Evolutionary conservation across 2,113 vertebrate species (phyloP).

Genomic region (Xiphophorus couchianus): DNA sequence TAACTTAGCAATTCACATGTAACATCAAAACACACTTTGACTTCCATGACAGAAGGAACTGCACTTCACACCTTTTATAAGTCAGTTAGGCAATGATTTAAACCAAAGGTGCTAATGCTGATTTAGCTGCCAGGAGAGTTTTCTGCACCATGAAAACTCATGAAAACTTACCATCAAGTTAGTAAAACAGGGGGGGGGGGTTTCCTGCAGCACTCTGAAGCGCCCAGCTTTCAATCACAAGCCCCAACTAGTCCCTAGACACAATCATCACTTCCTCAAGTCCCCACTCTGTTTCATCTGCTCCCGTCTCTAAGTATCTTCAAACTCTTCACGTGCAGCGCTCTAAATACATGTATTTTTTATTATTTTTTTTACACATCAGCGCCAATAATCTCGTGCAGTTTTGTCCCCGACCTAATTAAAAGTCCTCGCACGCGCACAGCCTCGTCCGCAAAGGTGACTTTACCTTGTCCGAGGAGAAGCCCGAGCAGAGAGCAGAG

Average conservation of each 20-base stretch:
- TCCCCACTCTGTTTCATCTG: conserved; percentile 18
- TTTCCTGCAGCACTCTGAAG: conserved; percentile 29
- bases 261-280: conserved; percentile 40
- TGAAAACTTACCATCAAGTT: too few relatives aligned
- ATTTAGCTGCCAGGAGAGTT: not conserved
- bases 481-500: conserved; percentile 71
- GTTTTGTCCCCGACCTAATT: not conserved
- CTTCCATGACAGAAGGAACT: not conserved
- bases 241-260: conserved; percentile 52
- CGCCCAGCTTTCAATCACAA: conserved; percentile 48
- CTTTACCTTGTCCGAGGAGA: conserved; percentile 78
- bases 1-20: not conserved
- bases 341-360: not conserved
- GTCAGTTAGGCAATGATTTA: not conserved
- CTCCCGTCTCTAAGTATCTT: not conserved
- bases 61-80: not conserved
- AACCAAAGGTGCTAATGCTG: not conserved
- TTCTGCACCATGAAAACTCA: not conserved
- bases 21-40: conserved; percentile 48
- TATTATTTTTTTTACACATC: not conserved
- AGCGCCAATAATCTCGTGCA: too few relatives aligned
- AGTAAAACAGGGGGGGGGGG: not conserved
- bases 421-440: not conserved
- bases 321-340: too few relatives aligned
- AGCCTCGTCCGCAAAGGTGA: conserved; percentile 22